Conservation (phyloP, 1,140 invertebrate genomes). For the Pararge aegeria region DNA sequence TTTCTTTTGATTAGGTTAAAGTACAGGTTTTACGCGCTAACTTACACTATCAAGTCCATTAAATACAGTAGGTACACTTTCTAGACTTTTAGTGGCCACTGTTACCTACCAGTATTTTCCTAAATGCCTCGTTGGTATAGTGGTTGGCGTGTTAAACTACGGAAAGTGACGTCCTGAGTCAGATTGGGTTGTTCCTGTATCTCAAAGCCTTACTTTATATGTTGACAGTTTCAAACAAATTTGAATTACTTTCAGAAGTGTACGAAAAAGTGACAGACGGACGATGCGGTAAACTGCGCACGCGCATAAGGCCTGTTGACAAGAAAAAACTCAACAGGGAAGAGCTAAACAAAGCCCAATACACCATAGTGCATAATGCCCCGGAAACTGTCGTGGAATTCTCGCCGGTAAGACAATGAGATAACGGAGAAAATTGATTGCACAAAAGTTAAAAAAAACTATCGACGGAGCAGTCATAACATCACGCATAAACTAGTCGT, state of each 20-base stretch:
- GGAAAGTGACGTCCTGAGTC: no score
- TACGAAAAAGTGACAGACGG: slow-evolving; percentile 65
- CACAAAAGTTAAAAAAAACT: background rate
- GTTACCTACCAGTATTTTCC: no score
- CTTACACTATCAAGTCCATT: no score
- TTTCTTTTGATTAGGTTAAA: no score
- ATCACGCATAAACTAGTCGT: slow-evolving; percentile 19
- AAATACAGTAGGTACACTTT: no score
- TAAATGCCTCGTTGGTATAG: no score
- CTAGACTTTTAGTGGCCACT: no score
- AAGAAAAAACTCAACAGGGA: slow-evolving; percentile 56
- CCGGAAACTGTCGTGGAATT: slow-evolving; percentile 57
- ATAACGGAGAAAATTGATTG: background rate
- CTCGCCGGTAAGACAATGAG: slow-evolving; percentile 22
- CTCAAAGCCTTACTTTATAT: no score
- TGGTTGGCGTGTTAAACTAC: no score
- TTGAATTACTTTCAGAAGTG: slow-evolving; percentile 44
- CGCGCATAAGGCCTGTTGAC: slow-evolving; percentile 59
- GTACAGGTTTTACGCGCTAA: no score
- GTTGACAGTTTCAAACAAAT: background rate
- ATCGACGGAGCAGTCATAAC: slow-evolving; percentile 8
- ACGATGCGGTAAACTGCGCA: slow-evolving; percentile 60
- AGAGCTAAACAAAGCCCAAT: slow-evolving; percentile 61
- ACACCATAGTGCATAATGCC: slow-evolving; percentile 50
- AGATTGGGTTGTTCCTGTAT: no score